Percentiles rank a stretch among this genome's conserved stretches.
phyloP scores from a whole-genome alignment of 2,888 invertebrate genomes.

The Rutpela maculata region DNA sequence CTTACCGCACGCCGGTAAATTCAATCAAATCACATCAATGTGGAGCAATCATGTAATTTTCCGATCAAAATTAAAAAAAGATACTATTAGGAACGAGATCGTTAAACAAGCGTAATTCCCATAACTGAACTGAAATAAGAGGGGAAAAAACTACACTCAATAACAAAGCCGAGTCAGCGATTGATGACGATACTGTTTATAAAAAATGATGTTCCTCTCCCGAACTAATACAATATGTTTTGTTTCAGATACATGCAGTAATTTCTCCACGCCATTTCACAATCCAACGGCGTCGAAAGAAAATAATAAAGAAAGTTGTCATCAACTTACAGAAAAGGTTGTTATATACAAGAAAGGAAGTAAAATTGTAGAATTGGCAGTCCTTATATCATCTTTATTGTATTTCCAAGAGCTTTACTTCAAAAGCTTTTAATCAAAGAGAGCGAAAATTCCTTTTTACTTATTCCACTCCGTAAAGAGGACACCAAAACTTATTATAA shows the following conservation, averaged over 20 bases:
- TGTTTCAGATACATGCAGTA: slow-evolving; percentile 2
- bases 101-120: too few species aligned
- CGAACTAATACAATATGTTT: neutral
- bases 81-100: too few species aligned
- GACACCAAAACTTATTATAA: neutral
- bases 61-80: too few species aligned
- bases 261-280: neutral
- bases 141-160: neutral
- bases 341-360: slow-evolving; percentile 2
- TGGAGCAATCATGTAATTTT: too few species aligned
- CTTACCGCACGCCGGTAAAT: too few species aligned
- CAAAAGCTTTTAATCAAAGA: slow-evolving; percentile 7
- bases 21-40: too few species aligned
- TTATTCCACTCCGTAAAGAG: neutral
- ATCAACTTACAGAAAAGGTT: slow-evolving; percentile 3
- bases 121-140: too few species aligned
- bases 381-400: slow-evolving; percentile 7
- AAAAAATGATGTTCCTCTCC: neutral
- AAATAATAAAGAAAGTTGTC: slow-evolving; percentile 4
- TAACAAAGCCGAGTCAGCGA: neutral
- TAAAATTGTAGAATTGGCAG: slow-evolving; percentile 7
- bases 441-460: neutral
- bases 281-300: neutral
- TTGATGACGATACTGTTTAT: neutral
- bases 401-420: slow-evolving; percentile 4